A percentile compares a stretch with the other conserved stretches of the same genome.
These are phyloP conservation scores for Pangasius djambal DNA, from an alignment of 2,797 vertebrate species.

Conservation along the genomic window DNA sequence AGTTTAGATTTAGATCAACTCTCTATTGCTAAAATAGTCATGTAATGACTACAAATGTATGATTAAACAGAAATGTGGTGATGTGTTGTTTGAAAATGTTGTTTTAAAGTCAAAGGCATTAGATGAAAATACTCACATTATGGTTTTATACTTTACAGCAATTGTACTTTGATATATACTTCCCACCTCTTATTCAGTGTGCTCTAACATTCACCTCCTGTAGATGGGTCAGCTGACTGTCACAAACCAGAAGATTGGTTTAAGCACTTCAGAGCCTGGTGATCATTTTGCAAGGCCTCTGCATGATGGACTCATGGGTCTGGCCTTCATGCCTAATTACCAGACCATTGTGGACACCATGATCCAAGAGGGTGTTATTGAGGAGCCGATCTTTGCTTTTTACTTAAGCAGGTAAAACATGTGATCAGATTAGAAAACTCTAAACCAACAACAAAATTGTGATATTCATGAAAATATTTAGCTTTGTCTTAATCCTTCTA, in stretches of 20 bases:
- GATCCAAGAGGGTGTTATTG: conserved; percentile 48
- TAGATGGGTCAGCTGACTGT: conserved; percentile 71
- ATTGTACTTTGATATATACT: not conserved
- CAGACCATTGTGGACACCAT: conserved; percentile 44
- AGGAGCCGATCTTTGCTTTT: conserved; percentile 40
- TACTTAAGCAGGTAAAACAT: conserved; percentile 51
- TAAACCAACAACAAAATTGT: not conserved
- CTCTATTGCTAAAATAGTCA: not conserved
- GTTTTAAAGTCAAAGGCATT: not conserved
- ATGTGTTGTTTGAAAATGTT: not conserved
- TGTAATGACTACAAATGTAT: not conserved
- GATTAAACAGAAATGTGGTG: not conserved
- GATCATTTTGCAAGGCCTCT: conserved; percentile 68
- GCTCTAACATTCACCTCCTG: not conserved
- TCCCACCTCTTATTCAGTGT: not conserved
- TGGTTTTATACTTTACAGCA: not conserved
- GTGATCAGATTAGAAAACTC: not conserved
- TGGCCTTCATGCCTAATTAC: conserved; percentile 55
- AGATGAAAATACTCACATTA: not conserved
- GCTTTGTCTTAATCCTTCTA: not conserved
- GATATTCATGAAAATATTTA: not conserved
- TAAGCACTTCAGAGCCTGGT: conserved; percentile 68
- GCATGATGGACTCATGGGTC: conserved; percentile 76
- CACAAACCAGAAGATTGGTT: conserved; percentile 71
- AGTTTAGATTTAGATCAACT: not conserved